Evolutionary conservation across 2,113 vertebrate genomes (phyloP), one percentile per base, ranked within the genome.

Genomic region (Chroicocephalus ridibundus): DNA sequence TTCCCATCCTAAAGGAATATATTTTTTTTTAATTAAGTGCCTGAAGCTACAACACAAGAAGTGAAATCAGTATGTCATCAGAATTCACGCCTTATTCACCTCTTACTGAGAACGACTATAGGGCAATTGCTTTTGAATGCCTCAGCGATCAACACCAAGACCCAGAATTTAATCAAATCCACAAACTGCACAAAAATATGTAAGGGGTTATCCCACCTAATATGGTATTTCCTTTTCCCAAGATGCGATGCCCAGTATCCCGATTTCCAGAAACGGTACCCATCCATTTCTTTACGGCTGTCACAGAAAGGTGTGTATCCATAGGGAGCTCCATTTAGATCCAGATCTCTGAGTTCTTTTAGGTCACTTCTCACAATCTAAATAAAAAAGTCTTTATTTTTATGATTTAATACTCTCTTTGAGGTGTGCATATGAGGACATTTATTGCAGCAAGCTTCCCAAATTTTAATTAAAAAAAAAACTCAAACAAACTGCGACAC

Each of bases 191-290:
- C 26, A 47, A 20, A 19, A 60, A n/a, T 4, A 47, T 1, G 2
- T 13, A 16, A 51, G 70, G 34, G 7, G 5, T 36, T 76, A 8
- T 74, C 85, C 62, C 95, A 99, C 99, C 99, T 99, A 60, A 99
- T 99, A 27, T 99, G 99, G 93, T 99, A 99, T 93, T 98, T 99
- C 94, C 99, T 98, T 87, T 98, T 98, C 58, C 98, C 98, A 42
- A 99, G 98, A 96, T 99, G 99, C 2, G 99, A 99, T 4, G 99
- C 99, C 99, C 99, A 99, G 87, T 99, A 99, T 2, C 99, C 99
- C 0, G 98, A 99, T 78, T 99, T 99, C 99, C 99, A 99, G 96
- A 99, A 99, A 34, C 99, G 99, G 91, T 99, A 99, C 2, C 99
- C 99, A 16, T 99, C 99, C 99, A 99, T 99, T 80, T 99, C 99